phyloP scores from a whole-genome alignment of 2,797 vertebrate species.

The Falco peregrinus region DNA sequence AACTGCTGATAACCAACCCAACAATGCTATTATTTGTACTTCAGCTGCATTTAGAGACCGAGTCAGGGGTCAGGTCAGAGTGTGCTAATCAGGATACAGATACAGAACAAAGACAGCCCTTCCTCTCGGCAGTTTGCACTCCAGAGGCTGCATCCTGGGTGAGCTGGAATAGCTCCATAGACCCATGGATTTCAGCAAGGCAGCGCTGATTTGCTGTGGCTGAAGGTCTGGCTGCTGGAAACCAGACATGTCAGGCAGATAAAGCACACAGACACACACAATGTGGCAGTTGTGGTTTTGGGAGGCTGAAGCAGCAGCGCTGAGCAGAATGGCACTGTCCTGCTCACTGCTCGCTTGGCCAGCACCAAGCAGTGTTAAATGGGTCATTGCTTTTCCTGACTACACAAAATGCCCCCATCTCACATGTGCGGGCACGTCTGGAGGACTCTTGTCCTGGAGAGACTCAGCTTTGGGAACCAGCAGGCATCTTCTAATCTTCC shows the following conservation, averaged over 20 bases:
- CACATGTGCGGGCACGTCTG: not conserved
- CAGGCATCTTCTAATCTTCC: not conserved
- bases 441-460: not conserved
- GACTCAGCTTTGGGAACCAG: not conserved
- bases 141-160: not conserved
- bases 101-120: not conserved
- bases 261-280: not conserved
- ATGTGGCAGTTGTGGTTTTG: not conserved
- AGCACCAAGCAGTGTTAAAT: not conserved
- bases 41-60: not conserved
- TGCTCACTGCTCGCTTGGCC: not conserved
- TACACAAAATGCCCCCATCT: not conserved
- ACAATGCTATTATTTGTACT: not conserved
- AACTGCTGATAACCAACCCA: constrained; percentile 14
- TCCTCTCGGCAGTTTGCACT: not conserved
- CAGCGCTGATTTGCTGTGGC: not conserved
- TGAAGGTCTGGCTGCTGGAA: not conserved
- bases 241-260: not conserved
- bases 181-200: not conserved
- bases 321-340: not conserved
- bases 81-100: not conserved
- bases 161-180: not conserved
- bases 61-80: constrained; percentile 16
- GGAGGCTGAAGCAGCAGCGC: not conserved
- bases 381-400: not conserved